Conservation (phyloP, 2,888 invertebrate genomes). For the Oligia strigilis region DNA sequence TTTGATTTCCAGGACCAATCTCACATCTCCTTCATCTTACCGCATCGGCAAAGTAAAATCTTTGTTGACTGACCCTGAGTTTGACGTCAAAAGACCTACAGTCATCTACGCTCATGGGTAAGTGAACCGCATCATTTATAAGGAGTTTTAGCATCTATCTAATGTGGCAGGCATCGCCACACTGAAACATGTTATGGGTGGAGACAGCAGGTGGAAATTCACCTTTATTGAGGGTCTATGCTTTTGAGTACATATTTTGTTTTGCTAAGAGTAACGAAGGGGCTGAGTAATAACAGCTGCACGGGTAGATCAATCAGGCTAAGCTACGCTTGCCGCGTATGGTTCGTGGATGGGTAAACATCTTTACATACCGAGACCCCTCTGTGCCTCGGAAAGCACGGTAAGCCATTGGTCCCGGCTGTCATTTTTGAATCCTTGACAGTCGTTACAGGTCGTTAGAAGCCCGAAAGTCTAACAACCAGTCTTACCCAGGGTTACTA, state of each 20-base stretch:
- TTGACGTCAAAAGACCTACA: slow-evolving; percentile 74
- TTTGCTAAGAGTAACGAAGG: neutral
- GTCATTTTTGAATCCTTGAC: no score
- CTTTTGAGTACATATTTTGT: neutral
- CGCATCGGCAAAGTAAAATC: slow-evolving; percentile 65
- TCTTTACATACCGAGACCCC: no score
- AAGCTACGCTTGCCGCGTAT: no score
- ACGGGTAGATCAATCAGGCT: no score
- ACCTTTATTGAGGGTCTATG: neutral
- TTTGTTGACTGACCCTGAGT: slow-evolving; percentile 68
- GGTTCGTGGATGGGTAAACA: no score
- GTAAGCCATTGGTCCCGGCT: no score
- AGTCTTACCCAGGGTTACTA: no score
- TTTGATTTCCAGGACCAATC: slow-evolving; percentile 68
- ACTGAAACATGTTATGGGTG: neutral
- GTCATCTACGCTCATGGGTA: slow-evolving; percentile 85
- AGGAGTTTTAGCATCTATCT: neutral
- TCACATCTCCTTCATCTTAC: slow-evolving; percentile 63
- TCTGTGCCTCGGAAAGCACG: no score
- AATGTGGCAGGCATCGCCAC: neutral
- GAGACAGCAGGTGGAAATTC: neutral
- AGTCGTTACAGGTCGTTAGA: no score
- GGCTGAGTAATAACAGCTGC: no score
- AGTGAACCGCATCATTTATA: slow-evolving; percentile 13
- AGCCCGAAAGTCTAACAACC: no score